Conservation (phyloP, 2,113 vertebrate genomes). For the Xenopus borealis region DNA sequence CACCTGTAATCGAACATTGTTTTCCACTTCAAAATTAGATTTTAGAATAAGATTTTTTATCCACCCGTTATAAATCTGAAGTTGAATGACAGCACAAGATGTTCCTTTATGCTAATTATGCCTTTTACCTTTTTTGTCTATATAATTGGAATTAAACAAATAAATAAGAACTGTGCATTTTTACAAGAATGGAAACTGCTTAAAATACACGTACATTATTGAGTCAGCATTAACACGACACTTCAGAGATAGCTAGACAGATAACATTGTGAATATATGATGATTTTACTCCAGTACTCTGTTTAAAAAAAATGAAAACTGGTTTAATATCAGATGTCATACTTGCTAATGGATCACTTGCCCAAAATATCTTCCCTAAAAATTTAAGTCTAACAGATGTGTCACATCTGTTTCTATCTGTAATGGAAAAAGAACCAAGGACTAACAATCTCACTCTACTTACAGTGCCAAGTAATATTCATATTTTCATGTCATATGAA, state of each 20-base stretch:
- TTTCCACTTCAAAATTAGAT: too few species aligned
- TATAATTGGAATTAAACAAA: too few species aligned
- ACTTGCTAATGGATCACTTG: slow-evolving; percentile 42
- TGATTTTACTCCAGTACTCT: slow-evolving; percentile 31
- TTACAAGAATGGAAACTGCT: too few species aligned
- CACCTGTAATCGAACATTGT: too few species aligned
- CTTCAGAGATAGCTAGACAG: slow-evolving; percentile 20
- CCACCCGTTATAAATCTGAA: too few species aligned
- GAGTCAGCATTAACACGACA: too few species aligned
- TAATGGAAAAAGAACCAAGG: slow-evolving; percentile 29
- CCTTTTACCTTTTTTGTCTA: too few species aligned
- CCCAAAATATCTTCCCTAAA: slow-evolving; percentile 25
- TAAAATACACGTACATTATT: too few species aligned
- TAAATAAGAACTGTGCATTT: too few species aligned
- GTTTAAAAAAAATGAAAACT: slow-evolving; percentile 25
- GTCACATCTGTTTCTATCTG: slow-evolving; percentile 38
- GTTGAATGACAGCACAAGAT: too few species aligned
- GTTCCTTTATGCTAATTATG: too few species aligned
- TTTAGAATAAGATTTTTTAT: too few species aligned
- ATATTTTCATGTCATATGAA: slow-evolving; percentile 20
- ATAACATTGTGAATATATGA: slow-evolving; percentile 30
- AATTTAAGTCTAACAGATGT: slow-evolving; percentile 39
- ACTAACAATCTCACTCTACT: slow-evolving; percentile 19
- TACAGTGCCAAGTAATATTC: slow-evolving; percentile 21
- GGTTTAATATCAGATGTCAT: slow-evolving; percentile 20